phyloP scores from a whole-genome alignment of 2,797 vertebrate genomes.

The Poecilia gillii region DNA sequence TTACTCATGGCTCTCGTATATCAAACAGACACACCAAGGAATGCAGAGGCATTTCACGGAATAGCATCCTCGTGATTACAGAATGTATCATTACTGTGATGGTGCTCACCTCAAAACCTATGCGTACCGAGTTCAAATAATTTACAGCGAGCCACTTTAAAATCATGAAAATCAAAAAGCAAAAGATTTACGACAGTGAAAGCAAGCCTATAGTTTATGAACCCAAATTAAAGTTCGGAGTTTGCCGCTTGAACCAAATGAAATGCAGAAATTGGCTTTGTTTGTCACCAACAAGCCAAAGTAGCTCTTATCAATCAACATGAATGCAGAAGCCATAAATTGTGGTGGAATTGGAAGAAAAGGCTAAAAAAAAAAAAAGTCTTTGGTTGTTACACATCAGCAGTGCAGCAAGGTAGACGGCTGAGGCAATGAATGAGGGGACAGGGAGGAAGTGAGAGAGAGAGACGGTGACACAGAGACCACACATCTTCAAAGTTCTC shows the following conservation, averaged over 20 bases:
- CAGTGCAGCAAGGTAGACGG: constrained; percentile 72
- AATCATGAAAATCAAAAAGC: constrained; percentile 43
- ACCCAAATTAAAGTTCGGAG: constrained; percentile 35
- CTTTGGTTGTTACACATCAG: constrained; percentile 51
- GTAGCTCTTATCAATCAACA: constrained; percentile 43
- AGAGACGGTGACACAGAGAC: constrained; percentile 72
- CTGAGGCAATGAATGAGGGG: constrained; percentile 39
- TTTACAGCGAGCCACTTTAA: constrained; percentile 39
- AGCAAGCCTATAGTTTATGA: constrained; percentile 34
- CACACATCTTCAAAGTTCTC: constrained; percentile 83
- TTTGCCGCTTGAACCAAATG: constrained; percentile 18
- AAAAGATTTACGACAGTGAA: constrained; percentile 44
- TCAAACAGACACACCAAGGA: constrained; percentile 47
- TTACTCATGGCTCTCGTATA: constrained; percentile 40
- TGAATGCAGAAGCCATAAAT: constrained; percentile 41
- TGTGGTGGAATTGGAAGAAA: constrained; percentile 44
- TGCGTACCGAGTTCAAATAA: constrained; percentile 39
- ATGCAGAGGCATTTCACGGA: constrained; percentile 52
- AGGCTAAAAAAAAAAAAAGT: constrained; percentile 58
- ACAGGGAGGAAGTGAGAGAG: constrained; percentile 21
- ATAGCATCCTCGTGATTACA: constrained; percentile 53
- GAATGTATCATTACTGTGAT: constrained; percentile 57
- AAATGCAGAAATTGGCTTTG: constrained; percentile 61
- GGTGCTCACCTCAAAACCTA: constrained; percentile 46
- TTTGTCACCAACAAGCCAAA: constrained; percentile 58